A percentile compares a stretch with the other conserved stretches of the same genome.
Evolutionary conservation across 2,797 vertebrate species (phyloP).

Genomic region (Smutsia temminckii): DNA sequence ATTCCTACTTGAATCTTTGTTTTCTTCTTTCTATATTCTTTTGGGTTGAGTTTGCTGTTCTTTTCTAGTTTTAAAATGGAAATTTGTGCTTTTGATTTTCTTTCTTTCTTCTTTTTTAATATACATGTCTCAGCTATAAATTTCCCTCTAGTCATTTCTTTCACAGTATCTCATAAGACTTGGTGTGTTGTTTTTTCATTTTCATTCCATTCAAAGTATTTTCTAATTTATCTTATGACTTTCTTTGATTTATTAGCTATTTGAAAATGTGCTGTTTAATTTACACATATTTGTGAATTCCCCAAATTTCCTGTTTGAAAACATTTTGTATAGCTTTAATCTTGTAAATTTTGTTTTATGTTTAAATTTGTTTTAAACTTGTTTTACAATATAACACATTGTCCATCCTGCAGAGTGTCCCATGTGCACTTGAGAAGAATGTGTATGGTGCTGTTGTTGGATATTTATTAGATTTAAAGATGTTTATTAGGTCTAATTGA

Average conservation of each 20-base stretch:
- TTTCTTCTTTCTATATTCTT: not conserved
- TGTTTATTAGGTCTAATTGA: not conserved
- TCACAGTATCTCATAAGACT: not conserved
- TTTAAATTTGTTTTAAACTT: not conserved
- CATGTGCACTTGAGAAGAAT: not conserved
- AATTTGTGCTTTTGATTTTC: not conserved
- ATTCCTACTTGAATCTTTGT: not conserved
- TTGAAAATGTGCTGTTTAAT: not conserved
- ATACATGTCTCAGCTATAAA: not conserved
- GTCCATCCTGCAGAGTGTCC: not conserved
- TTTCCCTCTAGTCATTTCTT: not conserved
- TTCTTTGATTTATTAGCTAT: not conserved
- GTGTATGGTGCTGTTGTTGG: not conserved
- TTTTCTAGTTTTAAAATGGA: not conserved
- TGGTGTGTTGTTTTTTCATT: not conserved
- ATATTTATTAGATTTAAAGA: not conserved
- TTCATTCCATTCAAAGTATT: not conserved
- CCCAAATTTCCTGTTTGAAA: not conserved
- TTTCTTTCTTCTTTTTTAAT: not conserved
- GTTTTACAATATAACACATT: not conserved
- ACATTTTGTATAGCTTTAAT: not conserved
- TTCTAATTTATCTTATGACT: not conserved
- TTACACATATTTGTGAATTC: not conserved
- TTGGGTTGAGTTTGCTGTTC: not conserved
- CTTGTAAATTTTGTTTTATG: not conserved